phyloP scores from a whole-genome alignment of 1,140 invertebrate species.

The Aphaenogaster ashmeadi region DNA sequence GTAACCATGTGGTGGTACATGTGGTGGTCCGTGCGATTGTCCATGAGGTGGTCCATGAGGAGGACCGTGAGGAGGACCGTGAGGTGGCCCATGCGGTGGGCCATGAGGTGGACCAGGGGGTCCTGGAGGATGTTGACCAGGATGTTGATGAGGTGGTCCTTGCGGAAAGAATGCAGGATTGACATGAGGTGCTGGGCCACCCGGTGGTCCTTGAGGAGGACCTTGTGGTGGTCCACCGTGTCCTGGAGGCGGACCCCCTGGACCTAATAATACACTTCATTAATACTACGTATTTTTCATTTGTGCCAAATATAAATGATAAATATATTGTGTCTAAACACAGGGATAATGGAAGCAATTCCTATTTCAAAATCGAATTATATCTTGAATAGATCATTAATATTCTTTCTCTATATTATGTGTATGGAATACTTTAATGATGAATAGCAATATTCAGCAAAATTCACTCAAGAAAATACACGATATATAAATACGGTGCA shows the following conservation, averaged over 20 bases:
- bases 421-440: not conserved
- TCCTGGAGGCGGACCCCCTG: conserved; percentile 89
- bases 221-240: conserved; percentile 89
- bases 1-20: conserved; percentile 88
- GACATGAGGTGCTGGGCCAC: conserved; percentile 96
- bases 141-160: conserved; percentile 89
- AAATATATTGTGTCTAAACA: not conserved
- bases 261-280: conserved; percentile 87
- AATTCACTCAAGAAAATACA: not conserved
- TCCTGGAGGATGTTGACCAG: conserved; percentile 89
- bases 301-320: not conserved
- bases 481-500: conserved; percentile 2
- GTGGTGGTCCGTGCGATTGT: conserved; percentile 89
- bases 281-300: conserved; percentile 56
- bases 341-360: conserved; percentile 1
- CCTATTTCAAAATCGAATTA: conserved; percentile 17
- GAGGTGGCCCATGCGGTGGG: conserved; percentile 89
- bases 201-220: conserved; percentile 88
- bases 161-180: conserved; percentile 98
- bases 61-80: conserved; percentile 88
- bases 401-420: not conserved
- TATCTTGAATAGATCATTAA: not conserved
- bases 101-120: conserved; percentile 88
- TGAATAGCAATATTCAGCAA: not conserved
- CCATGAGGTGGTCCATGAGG: conserved; percentile 87